Conservation (phyloP, 2,797 vertebrate species). For the Dromococcyx pavoninus region DNA sequence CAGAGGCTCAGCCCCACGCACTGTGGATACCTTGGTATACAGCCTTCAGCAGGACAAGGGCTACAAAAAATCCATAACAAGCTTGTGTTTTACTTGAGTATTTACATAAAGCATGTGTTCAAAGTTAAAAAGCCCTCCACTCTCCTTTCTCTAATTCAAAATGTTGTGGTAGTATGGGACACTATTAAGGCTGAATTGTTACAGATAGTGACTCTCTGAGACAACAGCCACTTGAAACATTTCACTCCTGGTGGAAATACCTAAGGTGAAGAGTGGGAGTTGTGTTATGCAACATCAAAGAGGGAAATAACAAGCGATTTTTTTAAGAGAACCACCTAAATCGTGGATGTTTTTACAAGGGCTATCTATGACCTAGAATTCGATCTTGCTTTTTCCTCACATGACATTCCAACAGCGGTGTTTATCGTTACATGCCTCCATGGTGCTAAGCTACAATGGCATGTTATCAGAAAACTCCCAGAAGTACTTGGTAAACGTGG, state of each 20-base stretch:
- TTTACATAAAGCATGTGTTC: not conserved
- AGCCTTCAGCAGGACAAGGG: not conserved
- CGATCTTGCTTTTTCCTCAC: not conserved
- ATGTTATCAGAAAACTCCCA: not conserved
- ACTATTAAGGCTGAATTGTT: not conserved
- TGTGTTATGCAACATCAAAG: rapidly evolving
- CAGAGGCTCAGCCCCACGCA: not conserved
- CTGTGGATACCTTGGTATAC: not conserved
- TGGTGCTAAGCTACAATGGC: not conserved
- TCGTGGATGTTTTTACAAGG: not conserved
- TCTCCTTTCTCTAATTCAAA: not conserved
- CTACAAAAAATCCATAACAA: not conserved
- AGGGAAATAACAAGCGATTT: not conserved
- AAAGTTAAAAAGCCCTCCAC: not conserved
- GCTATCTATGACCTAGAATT: not conserved
- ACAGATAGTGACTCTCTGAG: not conserved
- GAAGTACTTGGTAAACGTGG: not conserved
- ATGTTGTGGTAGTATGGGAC: not conserved
- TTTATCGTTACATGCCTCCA: not conserved
- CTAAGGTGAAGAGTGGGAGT: not conserved
- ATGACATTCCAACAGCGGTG: not conserved
- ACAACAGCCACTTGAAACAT: not conserved
- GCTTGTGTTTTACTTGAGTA: not conserved
- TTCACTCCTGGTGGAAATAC: not conserved
- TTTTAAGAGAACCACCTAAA: not conserved